Base-by-base conservation (phyloP, 2,113 vertebrate genomes). In the Burhinus oedicnemus region DNA sequence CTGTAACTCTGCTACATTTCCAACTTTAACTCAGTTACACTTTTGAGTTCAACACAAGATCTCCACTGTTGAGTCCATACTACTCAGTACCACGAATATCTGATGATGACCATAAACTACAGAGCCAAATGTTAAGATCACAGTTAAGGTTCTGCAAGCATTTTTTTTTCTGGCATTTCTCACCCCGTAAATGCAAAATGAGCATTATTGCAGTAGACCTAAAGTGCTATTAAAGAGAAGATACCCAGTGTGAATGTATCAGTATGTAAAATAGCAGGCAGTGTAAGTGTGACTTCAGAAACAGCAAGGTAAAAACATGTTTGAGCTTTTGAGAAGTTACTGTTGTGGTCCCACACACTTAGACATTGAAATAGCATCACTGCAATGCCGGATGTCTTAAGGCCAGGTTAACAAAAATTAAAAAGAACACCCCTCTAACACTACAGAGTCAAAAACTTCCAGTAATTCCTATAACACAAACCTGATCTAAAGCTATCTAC, bases 111-210 rank as follows among this genome's bases (percentile, higher is more conserved):
- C 26, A 47, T 36, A 72, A 90, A 52, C 36, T 54, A 49, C 38
- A 76, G 5, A 71, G 40, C 15, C 61, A 65, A 89, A 61, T 40
- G 40, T 40, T 40, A 40, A 85, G 21, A 45, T 20, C 34, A 65
- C 38, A 82, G 29, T 34, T 58, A 70, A 30, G 12, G 14, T 40
- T 61, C 34, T 38, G 45, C 11, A 61, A 65, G 1, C 0, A 0
- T 17, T 52, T 79, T 76, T 76, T 57, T 27, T 40, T 3, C 44
- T 47, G 16, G 8, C 12, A 36, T 61, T 83, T 52, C n/a, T 27
- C 54, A 49, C 23, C 3, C 14, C 91, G 25, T 30, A 60, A 38
- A 57, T 40, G 30, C 17, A 70, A 90, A 86, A 26, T 5, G 5
- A 66, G 19, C 29, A 93, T 6, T 15, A 17, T 3, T 3, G 12